Evolutionary conservation across 2,888 invertebrate species (phyloP), one percentile per base, ranked within the genome.

Genomic region (Girardia tigrina): DNA sequence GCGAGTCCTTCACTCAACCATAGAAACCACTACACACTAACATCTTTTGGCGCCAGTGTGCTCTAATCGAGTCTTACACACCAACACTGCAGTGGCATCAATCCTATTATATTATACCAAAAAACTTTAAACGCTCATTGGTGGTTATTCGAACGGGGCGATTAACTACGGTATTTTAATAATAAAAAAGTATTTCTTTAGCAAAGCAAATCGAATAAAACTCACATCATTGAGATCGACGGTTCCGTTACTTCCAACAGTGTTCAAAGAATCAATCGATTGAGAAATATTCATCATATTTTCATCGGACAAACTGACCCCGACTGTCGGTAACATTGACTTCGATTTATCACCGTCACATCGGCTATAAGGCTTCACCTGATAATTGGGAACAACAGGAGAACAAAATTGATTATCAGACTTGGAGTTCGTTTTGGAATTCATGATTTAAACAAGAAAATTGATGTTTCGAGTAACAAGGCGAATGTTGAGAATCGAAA

Each of bases 191-290:
- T 16, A 42, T 14, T 14, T 16, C 42, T 16, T 16, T 42, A 42
- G 20, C 14, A 16, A n/a, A 42, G 20, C 20, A 23, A 20, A 70
- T 20, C 23, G 20, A 12, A 27, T 28, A 6, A 71, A 72, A 74
- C 74, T 74, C 56, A 74, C 74, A 42, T 74, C 74, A 16, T 27
- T 26, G 6, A 42, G 27, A 14, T 74, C 74, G 42, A 56, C 23
- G 14, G 74, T 56, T 74, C 74, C 74, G 27, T 74, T 74, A 56
- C 56, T 69, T 26, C 75, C 75, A 26, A 75, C 29, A 23, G 72
- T 73, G 36, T 75, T 75, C 26, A 75, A 74, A 28, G 75, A 75
- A 28, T 75, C 75, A n/a, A 75, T 75, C 12, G 75, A 75, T 26
- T 75, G 75, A 6, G 75, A 75, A 28, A 75, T 74, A 20, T 29